These are phyloP conservation scores for Rhagonycha fulva DNA, from an alignment of 2,888 invertebrate species.

Conservation along the genomic window DNA sequence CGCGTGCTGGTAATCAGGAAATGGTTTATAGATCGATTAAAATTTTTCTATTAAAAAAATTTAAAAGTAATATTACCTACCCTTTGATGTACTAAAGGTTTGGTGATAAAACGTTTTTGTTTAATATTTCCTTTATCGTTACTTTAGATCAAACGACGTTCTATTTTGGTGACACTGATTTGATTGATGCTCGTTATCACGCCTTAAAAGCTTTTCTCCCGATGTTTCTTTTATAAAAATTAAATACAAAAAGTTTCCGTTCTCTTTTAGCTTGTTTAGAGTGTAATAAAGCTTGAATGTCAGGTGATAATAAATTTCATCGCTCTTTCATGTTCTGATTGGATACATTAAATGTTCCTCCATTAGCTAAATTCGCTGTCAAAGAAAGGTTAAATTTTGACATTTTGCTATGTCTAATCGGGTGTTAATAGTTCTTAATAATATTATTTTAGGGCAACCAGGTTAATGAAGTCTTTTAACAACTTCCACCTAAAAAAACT, in stretches of 20 bases:
- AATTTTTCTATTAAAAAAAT: neutral
- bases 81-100: neutral
- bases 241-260: conserved; percentile 1
- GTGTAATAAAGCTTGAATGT: conserved; percentile 24
- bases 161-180: neutral
- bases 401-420: conserved; percentile 10
- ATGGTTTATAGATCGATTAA: neutral
- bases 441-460: neutral
- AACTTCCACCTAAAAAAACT: neutral
- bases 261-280: neutral
- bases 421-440: neutral
- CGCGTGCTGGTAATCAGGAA: neutral
- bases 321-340: conserved; percentile 10
- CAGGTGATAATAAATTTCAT: conserved; percentile 20
- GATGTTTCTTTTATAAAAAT: neutral
- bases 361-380: conserved; percentile 21
- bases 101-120: neutral
- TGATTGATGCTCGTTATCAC: neutral
- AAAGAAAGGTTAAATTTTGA: conserved; percentile 24
- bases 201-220: neutral
- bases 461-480: neutral
- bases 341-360: neutral
- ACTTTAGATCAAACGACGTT: neutral
- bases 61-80: neutral
- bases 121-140: neutral